Evolutionary conservation across 2,888 invertebrate genomes (phyloP).

Genomic region (Watsonalla cultraria): DNA sequence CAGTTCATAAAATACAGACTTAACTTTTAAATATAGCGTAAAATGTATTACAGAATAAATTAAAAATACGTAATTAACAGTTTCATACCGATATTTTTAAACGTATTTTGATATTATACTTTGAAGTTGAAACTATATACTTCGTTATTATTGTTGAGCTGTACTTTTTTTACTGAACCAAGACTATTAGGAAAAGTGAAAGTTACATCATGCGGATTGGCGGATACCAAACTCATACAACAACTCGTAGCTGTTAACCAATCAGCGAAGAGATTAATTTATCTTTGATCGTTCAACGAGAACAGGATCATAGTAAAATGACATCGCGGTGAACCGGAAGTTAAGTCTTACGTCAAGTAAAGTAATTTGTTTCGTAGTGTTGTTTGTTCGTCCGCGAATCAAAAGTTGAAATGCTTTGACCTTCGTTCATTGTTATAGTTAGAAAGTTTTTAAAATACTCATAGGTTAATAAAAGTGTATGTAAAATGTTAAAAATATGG

Average conservation of each 20-base stretch:
- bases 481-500: constrained; percentile 47
- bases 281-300: constrained; percentile 11
- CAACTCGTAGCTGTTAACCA: constrained; percentile 19
- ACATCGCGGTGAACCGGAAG: constrained; percentile 51
- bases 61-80: too few relatives aligned
- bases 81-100: too few relatives aligned
- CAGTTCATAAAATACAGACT: too few relatives aligned
- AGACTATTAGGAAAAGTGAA: constrained; percentile 42
- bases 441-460: constrained; percentile 28
- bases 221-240: neutral
- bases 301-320: constrained; percentile 23
- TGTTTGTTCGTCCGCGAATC: constrained; percentile 8
- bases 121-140: too few relatives aligned
- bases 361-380: too few relatives aligned
- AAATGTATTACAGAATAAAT: too few relatives aligned
- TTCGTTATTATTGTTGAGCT: too few relatives aligned
- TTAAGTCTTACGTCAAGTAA: constrained; percentile 13
- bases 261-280: constrained; percentile 26
- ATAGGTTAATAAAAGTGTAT: constrained; percentile 17
- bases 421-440: constrained; percentile 26
- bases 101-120: too few relatives aligned
- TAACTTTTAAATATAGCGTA: too few relatives aligned
- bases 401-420: constrained; percentile 38
- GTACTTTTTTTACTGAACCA: neutral
- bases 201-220: constrained; percentile 43